Conservation (phyloP, 2,888 invertebrate species). For the Troides aeacus region DNA sequence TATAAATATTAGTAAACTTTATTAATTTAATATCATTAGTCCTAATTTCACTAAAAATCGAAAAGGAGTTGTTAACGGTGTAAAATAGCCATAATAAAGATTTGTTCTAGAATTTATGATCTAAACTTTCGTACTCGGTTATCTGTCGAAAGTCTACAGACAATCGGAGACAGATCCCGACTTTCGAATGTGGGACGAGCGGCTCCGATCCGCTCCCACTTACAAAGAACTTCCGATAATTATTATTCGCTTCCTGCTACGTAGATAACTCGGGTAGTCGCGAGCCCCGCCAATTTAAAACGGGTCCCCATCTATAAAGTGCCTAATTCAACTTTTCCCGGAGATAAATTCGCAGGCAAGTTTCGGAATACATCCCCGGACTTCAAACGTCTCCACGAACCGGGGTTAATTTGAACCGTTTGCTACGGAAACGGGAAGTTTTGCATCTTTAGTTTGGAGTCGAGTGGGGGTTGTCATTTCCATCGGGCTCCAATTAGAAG, state of each 20-base stretch:
- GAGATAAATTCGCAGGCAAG: conserved; percentile 45
- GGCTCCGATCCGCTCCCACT: conserved; percentile 14
- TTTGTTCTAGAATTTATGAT: too few relatives aligned
- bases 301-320: conserved; percentile 33
- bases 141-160: too few relatives aligned
- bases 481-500: conserved; percentile 25
- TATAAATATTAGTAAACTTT: too few relatives aligned
- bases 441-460: conserved; percentile 24
- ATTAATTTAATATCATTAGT: too few relatives aligned
- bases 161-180: conserved; percentile 3
- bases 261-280: conserved; percentile 26
- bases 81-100: too few relatives aligned
- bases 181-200: conserved; percentile 4
- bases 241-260: conserved; percentile 25
- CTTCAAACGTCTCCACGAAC: conserved; percentile 38
- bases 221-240: conserved; percentile 28
- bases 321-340: conserved; percentile 45
- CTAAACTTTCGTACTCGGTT: too few relatives aligned
- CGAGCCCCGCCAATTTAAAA: conserved; percentile 29
- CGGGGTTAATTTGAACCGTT: conserved; percentile 42
- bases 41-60: too few relatives aligned
- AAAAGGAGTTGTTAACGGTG: too few relatives aligned
- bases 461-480: conserved; percentile 22
- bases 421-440: conserved; percentile 36
- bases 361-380: conserved; percentile 42